Conservation (phyloP, 2,797 vertebrate species). For the Octomys mimax region DNA sequence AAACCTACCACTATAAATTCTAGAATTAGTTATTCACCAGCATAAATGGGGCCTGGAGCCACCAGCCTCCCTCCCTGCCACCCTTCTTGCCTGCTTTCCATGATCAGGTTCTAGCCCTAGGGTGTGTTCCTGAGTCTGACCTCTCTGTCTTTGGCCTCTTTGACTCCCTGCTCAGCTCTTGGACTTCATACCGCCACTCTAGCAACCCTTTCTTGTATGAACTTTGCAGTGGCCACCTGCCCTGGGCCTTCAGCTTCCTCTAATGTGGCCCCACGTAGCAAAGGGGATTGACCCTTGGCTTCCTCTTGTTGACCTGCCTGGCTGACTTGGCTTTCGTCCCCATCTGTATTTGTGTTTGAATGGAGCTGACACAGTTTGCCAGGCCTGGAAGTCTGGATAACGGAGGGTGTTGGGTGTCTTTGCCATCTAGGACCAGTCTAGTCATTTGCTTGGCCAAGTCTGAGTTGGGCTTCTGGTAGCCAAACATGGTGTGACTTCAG, state of each 20-base stretch:
- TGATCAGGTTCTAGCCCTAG: background rate
- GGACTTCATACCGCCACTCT: slow-evolving; percentile 52
- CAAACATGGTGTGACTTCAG: slow-evolving; percentile 26
- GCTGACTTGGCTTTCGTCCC: background rate
- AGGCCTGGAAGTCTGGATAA: slow-evolving; percentile 27
- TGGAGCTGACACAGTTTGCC: background rate
- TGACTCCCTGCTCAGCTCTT: slow-evolving; percentile 68
- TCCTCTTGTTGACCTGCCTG: background rate
- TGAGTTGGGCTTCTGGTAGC: slow-evolving; percentile 54
- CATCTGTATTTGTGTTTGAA: slow-evolving; percentile 6
- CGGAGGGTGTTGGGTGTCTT: slow-evolving; percentile 45
- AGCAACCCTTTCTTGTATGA: slow-evolving; percentile 24
- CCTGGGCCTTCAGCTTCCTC: background rate
- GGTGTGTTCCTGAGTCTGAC: slow-evolving; percentile 86
- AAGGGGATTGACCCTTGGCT: background rate
- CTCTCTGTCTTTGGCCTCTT: slow-evolving; percentile 75
- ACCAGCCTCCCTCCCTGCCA: slow-evolving; percentile 8
- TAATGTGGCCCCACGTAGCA: background rate
- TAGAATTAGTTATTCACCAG: slow-evolving; percentile 93
- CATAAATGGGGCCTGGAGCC: slow-evolving; percentile 89
- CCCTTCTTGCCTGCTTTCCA: slow-evolving; percentile 51
- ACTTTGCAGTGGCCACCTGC: slow-evolving; percentile 6
- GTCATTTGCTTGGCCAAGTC: slow-evolving; percentile 44
- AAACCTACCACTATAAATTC: slow-evolving; percentile 93
- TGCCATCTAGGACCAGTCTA: slow-evolving; percentile 43